These are phyloP conservation scores for Cottoperca gobio DNA, from an alignment of 2,797 vertebrate genomes.

Conservation along the genomic window DNA sequence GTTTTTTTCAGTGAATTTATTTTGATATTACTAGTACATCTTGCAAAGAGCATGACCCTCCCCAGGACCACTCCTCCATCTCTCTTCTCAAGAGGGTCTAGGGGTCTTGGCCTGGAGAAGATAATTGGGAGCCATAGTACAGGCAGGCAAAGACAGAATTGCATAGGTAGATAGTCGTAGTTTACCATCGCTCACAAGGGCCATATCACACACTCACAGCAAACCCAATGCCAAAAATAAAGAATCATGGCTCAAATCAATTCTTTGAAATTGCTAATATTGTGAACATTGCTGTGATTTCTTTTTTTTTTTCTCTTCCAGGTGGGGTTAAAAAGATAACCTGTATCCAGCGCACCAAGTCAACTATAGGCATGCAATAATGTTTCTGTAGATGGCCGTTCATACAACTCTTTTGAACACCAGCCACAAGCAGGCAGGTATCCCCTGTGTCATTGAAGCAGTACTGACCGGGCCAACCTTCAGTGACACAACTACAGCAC, in stretches of 20 bases:
- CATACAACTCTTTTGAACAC: conserved; percentile 18
- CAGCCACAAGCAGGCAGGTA: conserved; percentile 33
- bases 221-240: not conserved
- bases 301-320: not conserved
- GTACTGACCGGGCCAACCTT: conserved; percentile 55
- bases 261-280: not conserved
- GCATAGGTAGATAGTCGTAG: conserved; percentile 18
- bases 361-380: not conserved
- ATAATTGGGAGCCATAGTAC: conserved; percentile 59
- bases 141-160: conserved; percentile 39
- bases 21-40: conserved; percentile 27
- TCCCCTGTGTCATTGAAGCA: conserved; percentile 52
- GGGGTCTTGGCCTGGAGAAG: conserved; percentile 46
- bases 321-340: not conserved
- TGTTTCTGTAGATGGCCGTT: conserved; percentile 10
- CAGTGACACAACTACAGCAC: conserved; percentile 63
- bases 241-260: not conserved
- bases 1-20: conserved; percentile 4
- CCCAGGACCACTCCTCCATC: conserved; percentile 30
- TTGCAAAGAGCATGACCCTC: conserved; percentile 46
- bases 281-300: not conserved
- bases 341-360: not conserved
- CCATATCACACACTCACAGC: conserved; percentile 6
- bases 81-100: conserved; percentile 38
- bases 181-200: conserved; percentile 16